phyloP scores from a whole-genome alignment of 92 coral and sea anemone genomes.

The Siderastrea radians region DNA sequence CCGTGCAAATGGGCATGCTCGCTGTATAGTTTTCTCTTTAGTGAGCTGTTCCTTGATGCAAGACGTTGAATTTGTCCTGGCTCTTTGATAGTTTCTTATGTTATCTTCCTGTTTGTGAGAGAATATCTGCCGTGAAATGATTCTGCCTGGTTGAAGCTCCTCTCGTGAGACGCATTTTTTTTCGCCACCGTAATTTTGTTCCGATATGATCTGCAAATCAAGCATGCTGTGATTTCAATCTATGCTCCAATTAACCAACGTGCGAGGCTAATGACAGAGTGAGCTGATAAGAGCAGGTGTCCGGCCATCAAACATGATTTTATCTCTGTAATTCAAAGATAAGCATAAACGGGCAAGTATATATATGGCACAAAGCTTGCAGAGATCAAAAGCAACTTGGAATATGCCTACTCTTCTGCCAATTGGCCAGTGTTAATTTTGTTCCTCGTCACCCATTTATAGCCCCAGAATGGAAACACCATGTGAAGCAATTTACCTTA shows the following conservation, averaged over 20 bases:
- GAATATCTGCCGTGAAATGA: conserved; percentile 59
- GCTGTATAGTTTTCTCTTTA: conserved; percentile 15
- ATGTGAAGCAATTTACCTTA: no score
- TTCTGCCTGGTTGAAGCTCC: conserved; percentile 57
- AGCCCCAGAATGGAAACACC: no score
- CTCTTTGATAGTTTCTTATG: background rate
- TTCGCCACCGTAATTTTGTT: background rate
- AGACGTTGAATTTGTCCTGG: conserved; percentile 18
- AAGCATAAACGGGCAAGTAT: no score
- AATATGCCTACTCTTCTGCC: no score
- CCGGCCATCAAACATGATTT: no score
- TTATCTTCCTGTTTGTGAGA: conserved; percentile 34
- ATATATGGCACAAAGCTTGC: no score
- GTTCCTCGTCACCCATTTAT: no score
- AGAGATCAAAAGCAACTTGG: no score
- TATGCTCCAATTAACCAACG: background rate
- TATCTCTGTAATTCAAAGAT: no score
- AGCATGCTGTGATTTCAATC: background rate
- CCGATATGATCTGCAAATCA: conserved; percentile 37
- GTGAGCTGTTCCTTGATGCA: conserved; percentile 36
- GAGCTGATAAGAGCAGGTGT: no score
- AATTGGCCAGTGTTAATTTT: background rate
- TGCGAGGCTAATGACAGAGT: no score
- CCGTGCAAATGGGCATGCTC: conserved; percentile 78
- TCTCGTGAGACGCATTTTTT: conserved; percentile 63